Conservation (phyloP, 2,797 vertebrate genomes). For the Acridotheres tristis region DNA sequence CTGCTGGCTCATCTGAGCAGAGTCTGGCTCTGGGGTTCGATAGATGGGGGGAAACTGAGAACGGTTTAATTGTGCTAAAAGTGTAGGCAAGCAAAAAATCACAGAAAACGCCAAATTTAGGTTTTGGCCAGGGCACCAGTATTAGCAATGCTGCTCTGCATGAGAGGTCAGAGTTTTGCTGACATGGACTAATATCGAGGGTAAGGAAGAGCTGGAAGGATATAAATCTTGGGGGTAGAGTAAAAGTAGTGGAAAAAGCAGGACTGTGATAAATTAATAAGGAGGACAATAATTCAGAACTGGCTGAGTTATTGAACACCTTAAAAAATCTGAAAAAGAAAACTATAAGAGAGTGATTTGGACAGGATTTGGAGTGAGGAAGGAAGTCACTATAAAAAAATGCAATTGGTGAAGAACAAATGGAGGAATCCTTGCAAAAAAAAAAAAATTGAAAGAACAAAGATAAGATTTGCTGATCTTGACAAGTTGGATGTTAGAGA, state of each 20-base stretch:
- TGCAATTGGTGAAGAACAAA: neutral
- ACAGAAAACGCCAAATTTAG: neutral
- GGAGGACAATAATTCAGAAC: neutral
- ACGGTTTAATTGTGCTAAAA: neutral
- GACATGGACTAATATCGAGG: neutral
- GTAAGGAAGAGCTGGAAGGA: neutral
- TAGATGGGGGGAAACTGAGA: neutral
- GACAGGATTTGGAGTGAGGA: neutral
- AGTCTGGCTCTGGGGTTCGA: neutral
- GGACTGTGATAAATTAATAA: neutral
- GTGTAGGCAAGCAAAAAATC: neutral
- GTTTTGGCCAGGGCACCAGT: neutral
- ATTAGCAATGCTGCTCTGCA: neutral
- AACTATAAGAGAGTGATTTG: neutral
- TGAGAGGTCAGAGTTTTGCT: neutral
- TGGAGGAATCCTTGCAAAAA: neutral
- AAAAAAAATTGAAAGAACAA: neutral
- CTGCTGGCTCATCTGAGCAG: neutral
- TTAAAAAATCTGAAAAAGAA: neutral
- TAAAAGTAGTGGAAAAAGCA: neutral
- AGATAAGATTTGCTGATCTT: neutral
- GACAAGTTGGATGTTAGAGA: neutral
- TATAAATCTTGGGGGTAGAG: neutral
- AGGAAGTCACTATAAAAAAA: neutral
- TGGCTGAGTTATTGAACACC: neutral